Evolutionary conservation across 2,797 vertebrate species (phyloP), one percentile per base, ranked within the genome.

Genomic region (Labroides dimidiatus): DNA sequence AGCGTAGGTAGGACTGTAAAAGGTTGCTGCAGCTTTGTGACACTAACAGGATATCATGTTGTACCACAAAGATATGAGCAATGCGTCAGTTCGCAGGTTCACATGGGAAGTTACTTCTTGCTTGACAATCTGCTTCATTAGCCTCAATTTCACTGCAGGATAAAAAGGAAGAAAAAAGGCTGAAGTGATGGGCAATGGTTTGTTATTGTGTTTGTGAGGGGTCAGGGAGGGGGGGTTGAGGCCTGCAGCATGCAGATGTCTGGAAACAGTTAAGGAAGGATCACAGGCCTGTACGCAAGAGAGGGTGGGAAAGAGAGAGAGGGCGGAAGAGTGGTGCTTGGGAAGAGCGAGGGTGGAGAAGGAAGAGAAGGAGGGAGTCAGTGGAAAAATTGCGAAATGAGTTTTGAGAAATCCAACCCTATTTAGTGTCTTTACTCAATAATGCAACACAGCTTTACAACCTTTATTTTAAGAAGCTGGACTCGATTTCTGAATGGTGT

Each of bases 201-300:
- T 89, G 84, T 87, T 90, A 86, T 82, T 87, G 78, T 92, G 90
- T 91, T 91, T 90, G 80, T 79, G 14, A 49, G 12, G 47, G 47
- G 21, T 4, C 6, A 3, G 4, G 48, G 48, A 15, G 47, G 13
- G 74, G 72, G 84, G 78, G 87, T 79, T 70, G 75, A 67, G 72
- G 85, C 79, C 80, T 78, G 84, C 66, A 82, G 85, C 72, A 80
- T 72, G 65, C 68, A 77, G 78, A 84, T 58, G 90, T 93, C 94
- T 94, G 94, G 94, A 94, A 94, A 90, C 89, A 91, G 93, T 95
- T 95, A 95, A 85, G 84, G 86, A 83, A 78, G 86, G 90, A 93
- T 89, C 87, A 89, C 86, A 91, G 89, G 88, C 87, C 77, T 86
- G 72, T 75, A 77, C 36, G 64, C 87, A 77, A 75, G 65, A 85